Conservation (phyloP, 1,140 invertebrate genomes). For the Delia radicum region DNA sequence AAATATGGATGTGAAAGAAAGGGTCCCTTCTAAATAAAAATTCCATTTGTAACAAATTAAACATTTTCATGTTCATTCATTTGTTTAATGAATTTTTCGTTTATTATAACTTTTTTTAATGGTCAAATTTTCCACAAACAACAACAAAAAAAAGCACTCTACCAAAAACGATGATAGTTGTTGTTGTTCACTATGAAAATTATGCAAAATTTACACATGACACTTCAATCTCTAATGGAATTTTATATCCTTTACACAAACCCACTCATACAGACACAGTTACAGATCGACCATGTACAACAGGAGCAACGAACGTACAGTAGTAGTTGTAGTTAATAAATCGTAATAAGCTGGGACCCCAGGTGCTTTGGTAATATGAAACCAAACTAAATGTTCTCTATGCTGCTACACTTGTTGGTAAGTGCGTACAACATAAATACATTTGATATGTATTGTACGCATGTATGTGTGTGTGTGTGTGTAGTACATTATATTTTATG, state of each 20-base stretch:
- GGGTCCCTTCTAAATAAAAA: background rate
- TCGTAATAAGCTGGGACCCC: conserved; percentile 4
- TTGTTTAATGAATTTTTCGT: conserved; percentile 18
- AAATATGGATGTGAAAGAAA: background rate
- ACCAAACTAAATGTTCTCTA: conserved; percentile 15
- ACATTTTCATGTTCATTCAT: conserved; percentile 6
- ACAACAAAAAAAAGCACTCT: background rate
- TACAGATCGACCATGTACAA: background rate
- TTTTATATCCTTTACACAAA: conserved; percentile 5
- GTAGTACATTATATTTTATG: background rate
- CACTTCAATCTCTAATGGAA: conserved; percentile 16
- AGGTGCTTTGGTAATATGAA: conserved; percentile 12
- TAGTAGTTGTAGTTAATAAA: background rate
- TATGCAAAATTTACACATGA: conserved; percentile 14
- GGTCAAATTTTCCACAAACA: background rate
- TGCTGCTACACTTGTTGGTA: no score
- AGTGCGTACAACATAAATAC: background rate
- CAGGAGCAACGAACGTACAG: no score
- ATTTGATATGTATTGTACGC: background rate
- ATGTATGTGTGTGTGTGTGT: no score
- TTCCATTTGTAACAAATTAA: conserved; percentile 23
- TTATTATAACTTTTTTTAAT: background rate
- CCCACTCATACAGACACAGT: background rate
- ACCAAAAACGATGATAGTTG: no score
- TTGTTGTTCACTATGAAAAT: conserved; percentile 1